Base-by-base conservation (phyloP, 2,888 invertebrate genomes). In the Eristalis tenax region DNA sequence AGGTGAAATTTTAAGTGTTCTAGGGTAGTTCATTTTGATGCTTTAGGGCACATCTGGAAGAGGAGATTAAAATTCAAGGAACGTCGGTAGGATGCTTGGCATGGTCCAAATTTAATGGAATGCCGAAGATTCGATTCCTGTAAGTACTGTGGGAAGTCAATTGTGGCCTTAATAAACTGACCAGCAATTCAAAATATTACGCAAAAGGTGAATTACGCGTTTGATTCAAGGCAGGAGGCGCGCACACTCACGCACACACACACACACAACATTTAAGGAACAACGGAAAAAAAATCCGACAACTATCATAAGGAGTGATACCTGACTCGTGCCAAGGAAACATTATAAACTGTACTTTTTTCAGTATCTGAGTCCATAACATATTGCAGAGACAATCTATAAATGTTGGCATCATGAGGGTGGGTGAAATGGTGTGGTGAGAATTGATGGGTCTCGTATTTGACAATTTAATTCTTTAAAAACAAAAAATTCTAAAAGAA, bases 1-100 rank as follows among this genome's bases (percentile, higher is more conserved):
- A 80, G 80, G 80, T 80, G 28, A 76, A 81, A 76, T 84, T 84
- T 84, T 76, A 80, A 71, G 81, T 76, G 81, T 84, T 76, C 84
- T 22, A 57, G 26, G 71, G 76, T 35, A 76, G 84, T 81, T 84
- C 64, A 59, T 57, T 76, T 81, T 85, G 57, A 59, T 73, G 68
- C 76, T 77, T 57, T 15, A 22, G 81, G 68, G 64, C 69, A 73
- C 64, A 85, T 68, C 66, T 69, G 56, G 57, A 68, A 73, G 64
- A 77, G 73, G 63, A 81, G 85, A 85, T 85, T 81, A 85, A 76
- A 77, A 77, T 85, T 85, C 85, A 73, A 43, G 66, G 38, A 75
- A 84, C 75, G 83, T 35, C 57, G 32, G 32, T 40, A 68, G 63
- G 38, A 38, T 38, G 38, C 59, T 22, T 50, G 57, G 64, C 15